Conservation (phyloP, 2,113 vertebrate species). For the Oenanthe melanoleuca region DNA sequence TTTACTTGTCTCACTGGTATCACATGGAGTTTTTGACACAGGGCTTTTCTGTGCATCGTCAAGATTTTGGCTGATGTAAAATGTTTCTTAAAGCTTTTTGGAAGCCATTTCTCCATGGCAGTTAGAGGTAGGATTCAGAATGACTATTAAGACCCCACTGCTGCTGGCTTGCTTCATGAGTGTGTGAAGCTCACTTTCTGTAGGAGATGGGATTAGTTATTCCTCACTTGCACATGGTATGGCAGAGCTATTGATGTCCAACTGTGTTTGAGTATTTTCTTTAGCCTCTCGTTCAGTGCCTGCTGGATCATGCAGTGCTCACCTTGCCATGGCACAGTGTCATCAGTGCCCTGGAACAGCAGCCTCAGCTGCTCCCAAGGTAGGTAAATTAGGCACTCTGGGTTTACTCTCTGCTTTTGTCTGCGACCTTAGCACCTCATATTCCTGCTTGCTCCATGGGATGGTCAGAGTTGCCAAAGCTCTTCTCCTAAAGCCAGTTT, state of each 20-base stretch:
- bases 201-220: not conserved
- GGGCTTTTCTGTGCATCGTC: not conserved
- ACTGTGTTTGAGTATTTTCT: not conserved
- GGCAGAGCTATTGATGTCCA: not conserved
- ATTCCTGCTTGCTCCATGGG: not conserved
- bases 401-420: not conserved
- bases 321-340: not conserved
- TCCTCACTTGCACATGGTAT: not conserved
- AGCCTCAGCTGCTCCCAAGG: not conserved
- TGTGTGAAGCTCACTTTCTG: not conserved
- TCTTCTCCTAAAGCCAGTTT: not conserved
- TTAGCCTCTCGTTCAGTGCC: not conserved
- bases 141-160: not conserved
- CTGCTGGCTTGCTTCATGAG: not conserved
- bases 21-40: not conserved
- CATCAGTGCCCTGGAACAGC: not conserved
- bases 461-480: not conserved
- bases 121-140: not conserved
- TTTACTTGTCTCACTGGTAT: not conserved
- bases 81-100: not conserved
- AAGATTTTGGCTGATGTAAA: not conserved
- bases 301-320: not conserved
- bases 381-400: not conserved
- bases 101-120: not conserved
- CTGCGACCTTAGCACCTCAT: not conserved